A percentile compares a stretch with the other conserved stretches of the same genome.
These are phyloP conservation scores for Laticauda laticaudata DNA, from an alignment of 2,113 vertebrate genomes.

Conservation along the genomic window DNA sequence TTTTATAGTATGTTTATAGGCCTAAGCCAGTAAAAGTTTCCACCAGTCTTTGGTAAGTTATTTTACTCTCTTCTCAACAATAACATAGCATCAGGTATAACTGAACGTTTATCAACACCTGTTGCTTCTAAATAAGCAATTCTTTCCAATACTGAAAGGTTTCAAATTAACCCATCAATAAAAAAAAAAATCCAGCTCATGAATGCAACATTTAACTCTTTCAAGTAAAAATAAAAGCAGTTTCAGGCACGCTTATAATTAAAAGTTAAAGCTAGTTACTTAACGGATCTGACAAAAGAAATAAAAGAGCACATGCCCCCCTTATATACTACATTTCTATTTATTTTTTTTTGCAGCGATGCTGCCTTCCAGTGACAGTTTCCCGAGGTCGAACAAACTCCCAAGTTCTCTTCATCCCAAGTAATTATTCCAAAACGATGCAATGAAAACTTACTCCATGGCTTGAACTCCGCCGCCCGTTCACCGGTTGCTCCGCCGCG, in stretches of 20 bases:
- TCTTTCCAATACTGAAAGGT: too few species aligned
- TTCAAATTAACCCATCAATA: too few species aligned
- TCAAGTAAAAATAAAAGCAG: neutral
- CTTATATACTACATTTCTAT: neutral
- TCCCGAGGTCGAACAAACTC: neutral
- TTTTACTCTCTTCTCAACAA: neutral
- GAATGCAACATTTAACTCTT: neutral
- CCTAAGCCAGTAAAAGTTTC: neutral
- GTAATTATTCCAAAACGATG: rapidly evolving
- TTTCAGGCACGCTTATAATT: neutral
- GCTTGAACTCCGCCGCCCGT: neutral
- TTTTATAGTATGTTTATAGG: neutral
- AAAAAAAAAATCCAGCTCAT: neutral
- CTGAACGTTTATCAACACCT: neutral
- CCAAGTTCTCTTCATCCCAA: neutral
- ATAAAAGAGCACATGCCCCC: too few species aligned
- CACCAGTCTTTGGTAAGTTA: neutral
- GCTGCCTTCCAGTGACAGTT: neutral
- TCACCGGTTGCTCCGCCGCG: neutral
- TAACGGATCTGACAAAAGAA: neutral
- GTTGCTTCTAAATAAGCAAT: neutral
- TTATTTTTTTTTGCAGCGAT: neutral
- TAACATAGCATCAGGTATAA: neutral
- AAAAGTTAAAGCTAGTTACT: neutral
- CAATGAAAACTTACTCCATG: slow-evolving; percentile 36